phyloP scores from a whole-genome alignment of 2,797 vertebrate genomes.

The Sebastes trivittatus region DNA sequence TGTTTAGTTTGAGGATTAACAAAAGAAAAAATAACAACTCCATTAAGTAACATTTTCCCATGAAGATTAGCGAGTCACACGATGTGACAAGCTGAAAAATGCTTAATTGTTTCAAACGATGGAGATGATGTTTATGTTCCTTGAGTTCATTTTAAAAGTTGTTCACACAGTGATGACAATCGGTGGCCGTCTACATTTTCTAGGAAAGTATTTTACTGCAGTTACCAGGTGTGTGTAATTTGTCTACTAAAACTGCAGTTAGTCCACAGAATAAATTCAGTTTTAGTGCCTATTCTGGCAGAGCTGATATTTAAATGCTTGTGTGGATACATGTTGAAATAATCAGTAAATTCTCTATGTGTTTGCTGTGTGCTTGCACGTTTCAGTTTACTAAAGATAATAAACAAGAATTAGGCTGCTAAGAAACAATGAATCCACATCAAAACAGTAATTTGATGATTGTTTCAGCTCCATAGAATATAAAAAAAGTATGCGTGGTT shows the following conservation, averaged over 20 bases:
- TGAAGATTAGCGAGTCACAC: background rate
- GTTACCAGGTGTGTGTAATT: background rate
- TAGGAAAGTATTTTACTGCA: background rate
- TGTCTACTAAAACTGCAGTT: background rate
- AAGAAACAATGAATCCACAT: background rate
- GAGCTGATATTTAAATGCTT: background rate
- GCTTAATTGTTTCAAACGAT: background rate
- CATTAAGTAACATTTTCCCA: background rate
- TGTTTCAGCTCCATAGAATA: background rate
- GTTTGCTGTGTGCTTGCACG: background rate
- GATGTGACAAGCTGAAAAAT: background rate
- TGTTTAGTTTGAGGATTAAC: constrained; percentile 11
- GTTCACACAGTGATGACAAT: background rate
- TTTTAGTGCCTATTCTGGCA: background rate
- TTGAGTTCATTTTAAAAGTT: background rate
- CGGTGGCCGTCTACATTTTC: background rate
- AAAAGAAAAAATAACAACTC: background rate
- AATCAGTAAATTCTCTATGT: background rate
- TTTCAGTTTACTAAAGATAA: background rate
- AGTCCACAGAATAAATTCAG: background rate
- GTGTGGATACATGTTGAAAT: background rate
- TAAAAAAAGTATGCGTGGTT: background rate
- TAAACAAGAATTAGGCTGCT: background rate
- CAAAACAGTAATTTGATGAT: background rate
- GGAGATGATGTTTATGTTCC: background rate